A percentile compares a stretch with the other conserved stretches of the same genome.
Evolutionary conservation across 2,888 invertebrate species (phyloP).

Genomic region (Furcula furcula): DNA sequence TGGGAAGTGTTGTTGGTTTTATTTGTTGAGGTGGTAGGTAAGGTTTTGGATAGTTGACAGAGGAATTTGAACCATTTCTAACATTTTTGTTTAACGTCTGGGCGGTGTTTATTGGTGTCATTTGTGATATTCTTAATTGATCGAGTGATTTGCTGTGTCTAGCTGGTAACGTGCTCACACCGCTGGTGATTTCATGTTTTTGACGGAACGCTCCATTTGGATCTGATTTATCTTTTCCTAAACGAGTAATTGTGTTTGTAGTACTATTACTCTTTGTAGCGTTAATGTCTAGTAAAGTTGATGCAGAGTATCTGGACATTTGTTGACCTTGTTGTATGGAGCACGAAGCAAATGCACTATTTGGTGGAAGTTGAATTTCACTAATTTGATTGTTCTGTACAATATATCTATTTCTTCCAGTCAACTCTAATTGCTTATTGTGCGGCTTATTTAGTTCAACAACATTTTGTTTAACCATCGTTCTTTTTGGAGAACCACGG

Average conservation of each 20-base stretch:
- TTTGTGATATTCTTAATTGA: slow-evolving; percentile 84
- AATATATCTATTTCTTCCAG: slow-evolving; percentile 74
- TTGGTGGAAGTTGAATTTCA: slow-evolving; percentile 74
- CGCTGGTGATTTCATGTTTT: slow-evolving; percentile 69
- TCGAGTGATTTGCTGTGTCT: slow-evolving; percentile 92
- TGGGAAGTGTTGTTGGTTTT: slow-evolving; percentile 74
- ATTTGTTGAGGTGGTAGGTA: slow-evolving; percentile 64
- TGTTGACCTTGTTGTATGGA: slow-evolving; percentile 71
- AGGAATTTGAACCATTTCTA: slow-evolving; percentile 64
- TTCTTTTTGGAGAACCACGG: slow-evolving; percentile 69
- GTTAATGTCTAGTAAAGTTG: slow-evolving; percentile 77
- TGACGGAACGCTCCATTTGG: slow-evolving; percentile 56
- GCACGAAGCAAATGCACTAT: slow-evolving; percentile 66
- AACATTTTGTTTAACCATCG: slow-evolving; percentile 71
- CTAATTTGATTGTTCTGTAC: slow-evolving; percentile 79
- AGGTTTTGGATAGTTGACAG: slow-evolving; percentile 73
- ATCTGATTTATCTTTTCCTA: slow-evolving; percentile 54
- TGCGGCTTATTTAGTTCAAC: slow-evolving; percentile 63
- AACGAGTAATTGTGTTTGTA: slow-evolving; percentile 42
- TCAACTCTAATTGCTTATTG: slow-evolving; percentile 72
- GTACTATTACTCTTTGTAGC: slow-evolving; percentile 44
- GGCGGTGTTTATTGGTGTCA: slow-evolving; percentile 54
- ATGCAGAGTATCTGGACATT: slow-evolving; percentile 82
- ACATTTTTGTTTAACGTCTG: slow-evolving; percentile 58
- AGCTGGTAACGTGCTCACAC: slow-evolving; percentile 83